Percentiles rank a stretch among this genome's conserved stretches.
Conservation (phyloP, 2,888 invertebrate genomes). For the Tetragonisca angustula region DNA sequence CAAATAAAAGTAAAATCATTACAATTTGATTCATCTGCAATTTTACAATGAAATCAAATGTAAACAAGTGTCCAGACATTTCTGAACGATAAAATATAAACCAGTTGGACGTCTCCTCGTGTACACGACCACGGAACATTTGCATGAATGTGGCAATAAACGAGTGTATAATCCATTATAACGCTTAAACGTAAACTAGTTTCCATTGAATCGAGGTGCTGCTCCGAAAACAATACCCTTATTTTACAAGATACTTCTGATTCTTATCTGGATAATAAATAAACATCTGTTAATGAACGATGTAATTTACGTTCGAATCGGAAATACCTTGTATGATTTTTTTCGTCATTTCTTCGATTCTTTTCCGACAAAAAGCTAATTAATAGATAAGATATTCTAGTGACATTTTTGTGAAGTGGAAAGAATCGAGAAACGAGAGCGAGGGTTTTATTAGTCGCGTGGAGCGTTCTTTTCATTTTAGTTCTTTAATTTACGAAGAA, state of each 20-base stretch:
- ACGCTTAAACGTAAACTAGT: slow-evolving; percentile 73
- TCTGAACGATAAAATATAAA: background rate
- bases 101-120: background rate
- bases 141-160: slow-evolving; percentile 47
- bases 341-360: slow-evolving; percentile 2
- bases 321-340: background rate
- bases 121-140: slow-evolving; percentile 22
- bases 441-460: slow-evolving; percentile 37
- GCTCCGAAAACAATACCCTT: slow-evolving; percentile 57
- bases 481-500: slow-evolving; percentile 56
- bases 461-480: slow-evolving; percentile 53
- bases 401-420: background rate
- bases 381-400: background rate
- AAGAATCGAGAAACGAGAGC: background rate
- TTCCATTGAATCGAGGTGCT: slow-evolving; percentile 63
- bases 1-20: no score
- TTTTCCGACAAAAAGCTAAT: background rate
- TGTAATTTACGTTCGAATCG: background rate
- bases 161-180: slow-evolving; percentile 66
- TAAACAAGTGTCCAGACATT: background rate
- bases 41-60: background rate
- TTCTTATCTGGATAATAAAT: background rate
- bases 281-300: background rate
- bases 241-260: background rate
- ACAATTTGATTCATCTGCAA: background rate